These are phyloP conservation scores for Melopsittacus undulatus DNA, from an alignment of 2,797 vertebrate genomes.

Conservation along the genomic window DNA sequence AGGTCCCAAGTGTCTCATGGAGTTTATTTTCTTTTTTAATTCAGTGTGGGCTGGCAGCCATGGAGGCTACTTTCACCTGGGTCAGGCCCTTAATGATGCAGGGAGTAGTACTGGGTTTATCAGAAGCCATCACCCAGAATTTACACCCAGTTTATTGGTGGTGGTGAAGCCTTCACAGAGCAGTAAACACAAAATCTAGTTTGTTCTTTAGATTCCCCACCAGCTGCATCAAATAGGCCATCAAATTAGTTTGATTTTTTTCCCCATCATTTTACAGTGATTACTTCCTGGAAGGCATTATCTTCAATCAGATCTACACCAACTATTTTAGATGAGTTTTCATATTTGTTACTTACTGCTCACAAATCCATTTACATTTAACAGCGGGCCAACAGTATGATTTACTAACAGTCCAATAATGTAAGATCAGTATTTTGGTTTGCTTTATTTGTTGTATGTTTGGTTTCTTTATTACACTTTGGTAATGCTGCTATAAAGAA, in stretches of 20 bases:
- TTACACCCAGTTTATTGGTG: constrained; percentile 62
- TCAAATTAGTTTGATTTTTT: constrained; percentile 51
- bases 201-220: constrained; percentile 17
- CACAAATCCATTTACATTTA: constrained; percentile 18
- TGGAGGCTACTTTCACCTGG: neutral
- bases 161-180: constrained; percentile 31
- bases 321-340: neutral
- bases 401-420: constrained; percentile 49
- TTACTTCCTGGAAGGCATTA: constrained; percentile 14
- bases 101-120: constrained; percentile 39
- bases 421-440: constrained; percentile 13
- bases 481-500: constrained; percentile 71
- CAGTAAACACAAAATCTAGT: constrained; percentile 50
- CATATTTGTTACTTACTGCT: constrained; percentile 11
- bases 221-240: constrained; percentile 55
- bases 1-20: neutral
- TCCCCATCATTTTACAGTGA: neutral
- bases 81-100: constrained; percentile 4
- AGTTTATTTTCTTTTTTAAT: constrained; percentile 47
- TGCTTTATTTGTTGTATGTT: constrained; percentile 40
- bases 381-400: neutral
- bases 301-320: neutral
- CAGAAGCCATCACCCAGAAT: constrained; percentile 45
- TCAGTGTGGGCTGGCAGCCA: constrained; percentile 8
- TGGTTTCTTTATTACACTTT: constrained; percentile 52